Conservation (phyloP, 2,888 invertebrate species). For the Rotaria macrura region DNA sequence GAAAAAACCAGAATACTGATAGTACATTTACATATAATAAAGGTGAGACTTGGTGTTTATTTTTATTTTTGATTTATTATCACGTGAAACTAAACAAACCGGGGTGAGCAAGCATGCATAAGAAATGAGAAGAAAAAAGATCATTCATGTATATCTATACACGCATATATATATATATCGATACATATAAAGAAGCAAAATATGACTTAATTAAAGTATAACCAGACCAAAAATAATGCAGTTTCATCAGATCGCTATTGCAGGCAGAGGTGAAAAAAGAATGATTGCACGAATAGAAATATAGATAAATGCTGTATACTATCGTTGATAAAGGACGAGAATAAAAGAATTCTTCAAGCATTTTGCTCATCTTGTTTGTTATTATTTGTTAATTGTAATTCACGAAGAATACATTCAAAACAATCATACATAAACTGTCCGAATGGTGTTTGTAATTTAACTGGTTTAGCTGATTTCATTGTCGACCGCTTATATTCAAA, state of each 20-base stretch:
- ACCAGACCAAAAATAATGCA: neutral
- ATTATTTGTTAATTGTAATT: slow-evolving; percentile 47
- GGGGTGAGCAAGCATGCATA: neutral
- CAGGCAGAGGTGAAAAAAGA: neutral
- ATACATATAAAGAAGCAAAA: no score
- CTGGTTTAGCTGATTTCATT: slow-evolving; percentile 65
- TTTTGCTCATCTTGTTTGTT: neutral
- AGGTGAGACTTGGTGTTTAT: neutral
- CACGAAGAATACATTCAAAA: slow-evolving; percentile 86
- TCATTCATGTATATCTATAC: neutral
- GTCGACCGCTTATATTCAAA: slow-evolving; percentile 72
- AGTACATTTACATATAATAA: neutral
- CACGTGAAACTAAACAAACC: neutral
- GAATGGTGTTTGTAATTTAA: slow-evolving; percentile 76
- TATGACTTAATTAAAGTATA: no score
- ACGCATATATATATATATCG: no score
- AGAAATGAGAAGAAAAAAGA: neutral
- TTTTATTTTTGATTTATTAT: neutral
- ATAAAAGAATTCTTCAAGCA: neutral
- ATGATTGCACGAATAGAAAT: neutral
- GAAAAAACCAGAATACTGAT: neutral
- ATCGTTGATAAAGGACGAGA: neutral
- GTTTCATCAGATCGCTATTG: neutral
- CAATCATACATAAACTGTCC: slow-evolving; percentile 82
- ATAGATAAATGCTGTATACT: neutral